Base-by-base conservation (phyloP, 2,113 vertebrate species). In the Epinephelus fuscoguttatus region DNA sequence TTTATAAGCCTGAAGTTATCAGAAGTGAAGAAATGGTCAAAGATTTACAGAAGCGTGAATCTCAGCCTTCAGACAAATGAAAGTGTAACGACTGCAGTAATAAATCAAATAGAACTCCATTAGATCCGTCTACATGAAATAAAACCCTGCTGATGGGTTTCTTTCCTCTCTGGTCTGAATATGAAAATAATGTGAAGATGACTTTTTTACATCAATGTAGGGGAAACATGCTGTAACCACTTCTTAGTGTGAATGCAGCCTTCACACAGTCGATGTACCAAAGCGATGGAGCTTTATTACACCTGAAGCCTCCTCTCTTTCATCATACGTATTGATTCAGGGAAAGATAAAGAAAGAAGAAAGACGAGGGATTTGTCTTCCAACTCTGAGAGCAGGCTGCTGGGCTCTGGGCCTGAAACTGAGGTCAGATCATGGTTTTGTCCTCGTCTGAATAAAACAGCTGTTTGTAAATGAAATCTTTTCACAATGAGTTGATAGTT, bases 51-150 rank as follows among this genome's bases (percentile, higher is more conserved):
- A 49, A 33, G 25, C 40, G 57, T 47, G 9, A 68, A 33, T 77
- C 23, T 67, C 23, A 17, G 42, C 23, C 63, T 9, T 30, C 40
- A 77, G 13, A 49, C 40, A 59, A 59, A 49, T 67, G 17, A 45
- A 67, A 30, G 17, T 47, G 21, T 17, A 66, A 76, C 6, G 10
- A 14, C n/a, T 6, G 14, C 6, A 1, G 49, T 10, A 5, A 66
- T 56, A 66, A 45, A 76, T 66, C 74, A 76, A 45, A 45, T 19
- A 21, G 1, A 59, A 8, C n/a, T 59, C 17, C 55, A 27, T 71
- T 57, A 55, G 6, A 64, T 55, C 59, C 0, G 47, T 63, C 45
- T 18, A 23, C 7, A n/a, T 1, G 18, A 33, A 50, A 23, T 33
- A 3, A 50, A 60, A 12, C 55, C 18, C 14, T 0, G 10, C 2